These are phyloP conservation scores for Lithophane leautieri DNA, from an alignment of 2,888 invertebrate genomes.

Conservation along the genomic window DNA sequence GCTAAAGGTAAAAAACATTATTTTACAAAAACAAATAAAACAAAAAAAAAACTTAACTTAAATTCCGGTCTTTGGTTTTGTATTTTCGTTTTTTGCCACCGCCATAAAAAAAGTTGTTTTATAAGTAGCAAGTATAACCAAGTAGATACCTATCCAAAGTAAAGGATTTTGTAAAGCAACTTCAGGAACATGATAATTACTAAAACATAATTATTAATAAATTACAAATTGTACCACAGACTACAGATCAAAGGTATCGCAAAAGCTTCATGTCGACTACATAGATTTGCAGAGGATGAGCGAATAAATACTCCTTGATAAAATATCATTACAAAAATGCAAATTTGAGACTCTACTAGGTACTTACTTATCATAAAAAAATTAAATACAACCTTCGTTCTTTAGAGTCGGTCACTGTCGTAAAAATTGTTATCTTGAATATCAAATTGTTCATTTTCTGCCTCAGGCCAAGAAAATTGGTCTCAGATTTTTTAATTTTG, in stretches of 20 bases:
- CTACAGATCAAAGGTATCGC: conserved; percentile 17
- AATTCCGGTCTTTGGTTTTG: no score
- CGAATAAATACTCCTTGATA: conserved; percentile 31
- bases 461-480: neutral
- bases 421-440: neutral
- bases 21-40: no score
- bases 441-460: neutral
- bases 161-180: conserved; percentile 1
- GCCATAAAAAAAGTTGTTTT: no score
- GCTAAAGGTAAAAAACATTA: no score
- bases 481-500: neutral
- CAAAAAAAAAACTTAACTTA: no score
- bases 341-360: neutral
- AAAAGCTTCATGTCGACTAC: conserved; percentile 29
- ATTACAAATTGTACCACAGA: conserved; percentile 15
- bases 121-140: no score
- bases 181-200: conserved; percentile 3
- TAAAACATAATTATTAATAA: conserved; percentile 27
- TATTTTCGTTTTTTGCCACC: no score
- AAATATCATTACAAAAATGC: neutral
- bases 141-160: neutral
- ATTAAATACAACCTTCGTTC: neutral
- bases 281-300: conserved; percentile 25
- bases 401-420: conserved; percentile 12
- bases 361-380: conserved; percentile 13